Conservation (phyloP, 2,113 vertebrate species). For the Steatornis caripensis region DNA sequence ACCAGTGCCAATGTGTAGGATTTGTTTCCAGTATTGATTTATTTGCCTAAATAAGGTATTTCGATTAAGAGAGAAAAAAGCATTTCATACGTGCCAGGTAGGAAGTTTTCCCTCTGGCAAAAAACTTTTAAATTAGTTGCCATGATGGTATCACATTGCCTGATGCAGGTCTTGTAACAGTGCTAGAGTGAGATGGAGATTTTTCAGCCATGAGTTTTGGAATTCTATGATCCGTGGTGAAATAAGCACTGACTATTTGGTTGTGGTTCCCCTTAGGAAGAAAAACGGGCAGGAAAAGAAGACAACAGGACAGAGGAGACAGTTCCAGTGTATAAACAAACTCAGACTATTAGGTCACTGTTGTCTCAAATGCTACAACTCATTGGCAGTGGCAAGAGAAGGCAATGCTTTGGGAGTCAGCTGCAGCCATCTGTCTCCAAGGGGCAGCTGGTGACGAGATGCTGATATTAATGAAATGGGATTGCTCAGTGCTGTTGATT, state of each 20-base stretch:
- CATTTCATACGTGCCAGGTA: neutral
- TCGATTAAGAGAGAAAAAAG: neutral
- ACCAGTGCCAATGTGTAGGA: neutral
- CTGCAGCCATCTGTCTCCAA: slow-evolving; percentile 2
- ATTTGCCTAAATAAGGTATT: neutral
- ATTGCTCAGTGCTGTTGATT: neutral
- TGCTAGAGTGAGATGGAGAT: neutral
- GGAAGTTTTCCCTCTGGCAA: neutral
- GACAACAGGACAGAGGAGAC: neutral
- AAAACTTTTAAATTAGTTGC: neutral
- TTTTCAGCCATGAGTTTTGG: neutral
- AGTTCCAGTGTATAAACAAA: neutral
- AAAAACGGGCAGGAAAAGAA: neutral
- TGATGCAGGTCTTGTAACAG: neutral
- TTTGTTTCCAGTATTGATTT: neutral
- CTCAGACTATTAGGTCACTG: neutral
- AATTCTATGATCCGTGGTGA: neutral
- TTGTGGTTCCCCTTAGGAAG: neutral
- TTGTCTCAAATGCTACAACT: neutral
- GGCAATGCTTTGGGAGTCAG: neutral
- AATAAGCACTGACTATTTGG: neutral
- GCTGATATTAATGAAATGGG: slow-evolving; percentile 13
- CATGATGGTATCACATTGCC: neutral
- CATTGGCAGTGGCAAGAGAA: neutral
- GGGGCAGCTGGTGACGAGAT: slow-evolving; percentile 19